Conservation (phyloP, 2,113 vertebrate genomes). For the Petromus typicus region DNA sequence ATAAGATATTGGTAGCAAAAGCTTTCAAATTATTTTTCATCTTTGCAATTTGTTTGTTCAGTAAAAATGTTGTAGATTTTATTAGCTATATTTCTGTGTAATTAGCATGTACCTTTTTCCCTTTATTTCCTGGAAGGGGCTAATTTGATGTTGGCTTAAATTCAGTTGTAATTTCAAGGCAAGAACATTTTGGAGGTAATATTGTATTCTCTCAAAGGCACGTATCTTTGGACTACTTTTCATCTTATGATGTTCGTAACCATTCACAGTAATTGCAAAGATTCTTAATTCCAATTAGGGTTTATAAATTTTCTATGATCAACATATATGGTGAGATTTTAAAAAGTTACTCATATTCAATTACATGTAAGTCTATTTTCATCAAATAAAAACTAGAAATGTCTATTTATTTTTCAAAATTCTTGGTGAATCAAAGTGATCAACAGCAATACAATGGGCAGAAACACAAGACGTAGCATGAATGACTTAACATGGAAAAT, state of each 20-base stretch:
- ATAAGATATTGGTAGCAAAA: too few relatives aligned
- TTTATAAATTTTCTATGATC: constrained; percentile 22
- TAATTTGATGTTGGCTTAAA: not conserved
- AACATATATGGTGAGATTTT: not conserved
- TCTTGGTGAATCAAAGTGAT: not conserved
- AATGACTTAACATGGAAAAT: constrained; percentile 45
- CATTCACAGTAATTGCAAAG: not conserved
- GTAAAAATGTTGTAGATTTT: not conserved
- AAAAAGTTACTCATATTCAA: not conserved
- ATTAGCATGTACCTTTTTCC: not conserved
- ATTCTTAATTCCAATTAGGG: not conserved
- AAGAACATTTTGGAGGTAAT: not conserved
- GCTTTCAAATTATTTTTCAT: not conserved
- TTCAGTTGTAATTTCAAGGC: not conserved
- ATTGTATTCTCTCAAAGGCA: not conserved
- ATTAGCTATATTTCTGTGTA: not conserved
- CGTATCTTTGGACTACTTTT: not conserved
- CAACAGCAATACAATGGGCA: constrained; percentile 25
- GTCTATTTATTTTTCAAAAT: constrained; percentile 13
- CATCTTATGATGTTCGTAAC: not conserved
- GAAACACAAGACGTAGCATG: not conserved
- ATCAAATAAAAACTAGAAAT: not conserved
- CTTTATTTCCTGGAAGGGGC: not conserved
- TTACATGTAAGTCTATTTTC: not conserved
- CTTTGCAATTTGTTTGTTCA: not conserved